A percentile compares a stretch with the other conserved stretches of the same genome.
These are phyloP conservation scores for Bombycilla garrulus DNA, from an alignment of 2,113 vertebrate species.

Conservation along the genomic window DNA sequence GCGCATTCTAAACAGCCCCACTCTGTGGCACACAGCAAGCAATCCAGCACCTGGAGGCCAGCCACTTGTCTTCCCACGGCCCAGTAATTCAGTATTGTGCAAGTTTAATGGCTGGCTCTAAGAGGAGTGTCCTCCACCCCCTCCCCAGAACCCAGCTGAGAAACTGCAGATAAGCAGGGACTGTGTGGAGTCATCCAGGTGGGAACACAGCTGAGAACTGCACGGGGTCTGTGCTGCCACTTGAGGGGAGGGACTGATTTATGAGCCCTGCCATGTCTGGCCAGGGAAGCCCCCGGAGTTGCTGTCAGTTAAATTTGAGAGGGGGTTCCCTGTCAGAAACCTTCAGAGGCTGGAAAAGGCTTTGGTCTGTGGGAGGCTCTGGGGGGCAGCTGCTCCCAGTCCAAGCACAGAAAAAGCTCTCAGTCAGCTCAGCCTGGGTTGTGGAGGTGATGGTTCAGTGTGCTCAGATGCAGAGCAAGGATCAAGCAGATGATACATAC, in stretches of 20 bases:
- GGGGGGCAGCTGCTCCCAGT: background rate
- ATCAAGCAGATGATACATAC: background rate
- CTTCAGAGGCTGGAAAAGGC: background rate
- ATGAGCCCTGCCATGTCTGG: background rate
- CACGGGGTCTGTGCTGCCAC: background rate
- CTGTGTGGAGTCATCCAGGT: background rate
- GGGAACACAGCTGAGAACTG: background rate
- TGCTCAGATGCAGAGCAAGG: background rate
- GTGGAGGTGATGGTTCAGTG: background rate
- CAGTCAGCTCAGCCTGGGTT: background rate
- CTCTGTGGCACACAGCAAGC: background rate
- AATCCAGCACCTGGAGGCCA: slow-evolving; percentile 14
- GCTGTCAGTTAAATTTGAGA: background rate
- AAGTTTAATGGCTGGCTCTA: background rate
- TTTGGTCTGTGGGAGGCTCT: background rate
- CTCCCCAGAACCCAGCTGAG: background rate
- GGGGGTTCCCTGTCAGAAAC: background rate
- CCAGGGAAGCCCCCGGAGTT: background rate
- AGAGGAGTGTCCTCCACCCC: background rate
- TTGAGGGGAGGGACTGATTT: background rate
- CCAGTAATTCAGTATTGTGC: background rate
- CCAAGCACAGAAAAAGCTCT: background rate
- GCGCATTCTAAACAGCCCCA: background rate
- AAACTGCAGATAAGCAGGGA: background rate
- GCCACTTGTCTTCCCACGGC: background rate